Conservation (phyloP, 1,140 invertebrate genomes). For the Zeugodacus cucurbitae region DNA sequence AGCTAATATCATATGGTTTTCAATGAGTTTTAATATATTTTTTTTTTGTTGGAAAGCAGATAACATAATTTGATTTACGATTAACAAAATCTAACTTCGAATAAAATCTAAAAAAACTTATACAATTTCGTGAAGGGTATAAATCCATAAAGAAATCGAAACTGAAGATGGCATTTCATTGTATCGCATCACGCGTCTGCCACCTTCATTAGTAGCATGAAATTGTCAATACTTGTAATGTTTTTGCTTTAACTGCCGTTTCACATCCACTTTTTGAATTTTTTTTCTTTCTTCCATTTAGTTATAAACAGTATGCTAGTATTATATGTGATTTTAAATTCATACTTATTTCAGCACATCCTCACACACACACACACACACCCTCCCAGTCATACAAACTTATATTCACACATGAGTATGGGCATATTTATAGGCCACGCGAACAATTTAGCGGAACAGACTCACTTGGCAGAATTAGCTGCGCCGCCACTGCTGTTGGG, state of each 20-base stretch:
- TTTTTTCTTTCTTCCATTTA: not conserved
- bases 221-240: not conserved
- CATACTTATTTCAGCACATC: not conserved
- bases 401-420: not conserved
- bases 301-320: not conserved
- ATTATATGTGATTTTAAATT: not conserved
- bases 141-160: not conserved
- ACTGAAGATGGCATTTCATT: not conserved
- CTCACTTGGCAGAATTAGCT: slow-evolving; percentile 23
- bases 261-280: not conserved
- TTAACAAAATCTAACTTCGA: too few species aligned
- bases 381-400: not conserved
- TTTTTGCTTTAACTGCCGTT: not conserved
- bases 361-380: not conserved
- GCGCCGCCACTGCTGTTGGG: not conserved
- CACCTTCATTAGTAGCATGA: not conserved
- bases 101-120: too few species aligned
- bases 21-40: too few species aligned
- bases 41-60: too few species aligned
- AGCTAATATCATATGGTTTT: too few species aligned
- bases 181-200: not conserved
- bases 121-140: not conserved
- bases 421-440: slow-evolving; percentile 7
- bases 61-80: too few species aligned
- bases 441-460: slow-evolving; percentile 11